These are phyloP conservation scores for Physeter macrocephalus DNA, from an alignment of 2,113 vertebrate species.

Conservation along the genomic window DNA sequence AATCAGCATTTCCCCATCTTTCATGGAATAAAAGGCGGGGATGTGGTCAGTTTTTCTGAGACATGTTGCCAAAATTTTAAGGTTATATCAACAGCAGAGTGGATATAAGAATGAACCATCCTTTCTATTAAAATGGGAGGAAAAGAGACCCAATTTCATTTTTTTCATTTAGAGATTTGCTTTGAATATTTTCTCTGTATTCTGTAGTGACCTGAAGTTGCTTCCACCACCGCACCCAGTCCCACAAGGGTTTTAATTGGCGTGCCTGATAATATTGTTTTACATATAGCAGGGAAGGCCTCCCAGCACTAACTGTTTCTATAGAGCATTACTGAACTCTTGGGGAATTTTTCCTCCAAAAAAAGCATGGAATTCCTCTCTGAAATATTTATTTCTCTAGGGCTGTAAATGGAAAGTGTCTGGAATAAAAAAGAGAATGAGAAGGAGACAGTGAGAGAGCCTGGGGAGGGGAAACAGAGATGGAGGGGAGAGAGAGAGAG, in stretches of 20 bases:
- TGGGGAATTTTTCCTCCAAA: conserved; percentile 71
- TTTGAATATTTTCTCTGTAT: conserved; percentile 60
- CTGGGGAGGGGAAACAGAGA: neutral
- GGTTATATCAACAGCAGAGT: conserved; percentile 60
- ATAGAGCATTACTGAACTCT: conserved; percentile 69
- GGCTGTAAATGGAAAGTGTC: conserved; percentile 57
- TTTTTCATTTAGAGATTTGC: conserved; percentile 26
- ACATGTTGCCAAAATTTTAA: conserved; percentile 55
- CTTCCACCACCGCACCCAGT: conserved; percentile 67
- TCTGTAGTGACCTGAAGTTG: conserved; percentile 46
- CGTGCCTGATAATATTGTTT: conserved; percentile 74
- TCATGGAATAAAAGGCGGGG: conserved; percentile 34
- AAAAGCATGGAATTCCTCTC: conserved; percentile 71
- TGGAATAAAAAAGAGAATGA: conserved; percentile 44
- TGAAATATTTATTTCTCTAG: conserved; percentile 73
- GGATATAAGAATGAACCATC: conserved; percentile 45
- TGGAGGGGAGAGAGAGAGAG: no score
- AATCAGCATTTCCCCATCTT: conserved; percentile 44
- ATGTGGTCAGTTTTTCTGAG: conserved; percentile 48
- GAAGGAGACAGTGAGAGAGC: neutral
- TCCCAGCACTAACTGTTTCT: conserved; percentile 70
- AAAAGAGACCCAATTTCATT: neutral
- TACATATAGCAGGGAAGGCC: conserved; percentile 70
- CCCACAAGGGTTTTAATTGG: conserved; percentile 72
- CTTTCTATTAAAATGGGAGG: conserved; percentile 42